These are phyloP conservation scores for Cotesia chilonis DNA, from an alignment of 1,140 invertebrate species.

Conservation along the genomic window DNA sequence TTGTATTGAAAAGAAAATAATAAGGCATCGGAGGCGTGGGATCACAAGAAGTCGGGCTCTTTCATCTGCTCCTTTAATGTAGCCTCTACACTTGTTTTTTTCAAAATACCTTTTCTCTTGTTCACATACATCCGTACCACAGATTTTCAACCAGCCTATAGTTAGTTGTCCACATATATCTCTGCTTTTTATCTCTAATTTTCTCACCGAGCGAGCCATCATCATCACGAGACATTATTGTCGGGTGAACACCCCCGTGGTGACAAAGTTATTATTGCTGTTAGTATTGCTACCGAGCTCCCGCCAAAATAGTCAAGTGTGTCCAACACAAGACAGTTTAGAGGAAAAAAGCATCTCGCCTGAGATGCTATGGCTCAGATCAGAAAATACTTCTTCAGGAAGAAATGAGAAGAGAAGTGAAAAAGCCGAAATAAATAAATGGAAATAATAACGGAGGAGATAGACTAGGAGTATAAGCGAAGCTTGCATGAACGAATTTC, in stretches of 20 bases:
- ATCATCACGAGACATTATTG: constrained; percentile 38
- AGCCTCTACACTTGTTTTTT: constrained; percentile 45
- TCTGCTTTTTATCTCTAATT: constrained; percentile 28
- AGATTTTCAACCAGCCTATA: background rate
- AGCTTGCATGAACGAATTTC: constrained; percentile 38
- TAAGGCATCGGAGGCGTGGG: constrained; percentile 51
- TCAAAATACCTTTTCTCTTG: constrained; percentile 27
- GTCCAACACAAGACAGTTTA: too few species aligned
- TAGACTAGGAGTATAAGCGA: constrained; percentile 15
- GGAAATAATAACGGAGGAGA: constrained; percentile 21
- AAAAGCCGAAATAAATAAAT: constrained; percentile 27
- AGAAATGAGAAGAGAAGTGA: background rate
- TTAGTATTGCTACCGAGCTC: constrained; percentile 25
- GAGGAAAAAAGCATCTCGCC: too few species aligned
- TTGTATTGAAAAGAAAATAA: constrained; percentile 20
- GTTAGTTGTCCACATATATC: background rate
- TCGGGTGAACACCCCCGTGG: constrained; percentile 35
- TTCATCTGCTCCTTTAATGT: constrained; percentile 53
- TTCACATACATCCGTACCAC: constrained; percentile 24
- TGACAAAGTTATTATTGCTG: constrained; percentile 18
- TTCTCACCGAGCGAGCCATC: constrained; percentile 24
- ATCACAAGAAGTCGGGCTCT: constrained; percentile 55
- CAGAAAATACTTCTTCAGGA: too few species aligned
- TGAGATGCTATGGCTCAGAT: too few species aligned
- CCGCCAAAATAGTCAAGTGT: constrained; percentile 29